These are phyloP conservation scores for Poeciliopsis retropinna DNA, from an alignment of 2,113 vertebrate genomes.

Conservation along the genomic window DNA sequence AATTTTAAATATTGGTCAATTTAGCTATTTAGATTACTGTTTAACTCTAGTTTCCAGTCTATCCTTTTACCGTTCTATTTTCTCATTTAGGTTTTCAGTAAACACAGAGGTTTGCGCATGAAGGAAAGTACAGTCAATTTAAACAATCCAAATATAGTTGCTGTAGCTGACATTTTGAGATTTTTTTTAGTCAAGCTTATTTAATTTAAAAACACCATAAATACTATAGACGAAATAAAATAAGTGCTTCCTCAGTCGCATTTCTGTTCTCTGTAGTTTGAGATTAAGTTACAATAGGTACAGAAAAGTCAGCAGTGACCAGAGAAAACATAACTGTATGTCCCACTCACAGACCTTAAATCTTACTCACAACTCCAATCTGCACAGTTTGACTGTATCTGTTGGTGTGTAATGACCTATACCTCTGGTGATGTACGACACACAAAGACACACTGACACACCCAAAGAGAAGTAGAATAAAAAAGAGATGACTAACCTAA, in stretches of 20 bases:
- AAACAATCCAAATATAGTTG: neutral
- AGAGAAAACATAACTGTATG: neutral
- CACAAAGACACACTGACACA: conserved; percentile 72
- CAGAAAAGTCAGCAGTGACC: neutral
- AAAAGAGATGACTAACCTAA: conserved; percentile 99
- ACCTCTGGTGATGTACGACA: conserved; percentile 50
- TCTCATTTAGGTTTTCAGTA: neutral
- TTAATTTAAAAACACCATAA: neutral
- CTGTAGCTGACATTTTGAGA: too few relatives aligned
- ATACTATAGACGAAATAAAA: neutral
- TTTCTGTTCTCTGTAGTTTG: conserved; percentile 1
- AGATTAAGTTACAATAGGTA: conserved; percentile 28
- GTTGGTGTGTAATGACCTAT: conserved; percentile 19
- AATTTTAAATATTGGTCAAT: neutral
- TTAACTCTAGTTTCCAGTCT: neutral
- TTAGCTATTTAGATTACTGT: neutral
- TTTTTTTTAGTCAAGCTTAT: neutral
- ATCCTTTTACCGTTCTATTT: neutral
- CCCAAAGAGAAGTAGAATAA: conserved; percentile 88
- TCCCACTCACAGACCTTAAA: conserved; percentile 20
- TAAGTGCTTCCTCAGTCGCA: neutral
- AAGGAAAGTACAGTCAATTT: too few relatives aligned
- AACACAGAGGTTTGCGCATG: too few relatives aligned
- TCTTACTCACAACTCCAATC: conserved; percentile 42
- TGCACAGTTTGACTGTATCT: conserved; percentile 30